Percentiles rank a stretch among this genome's conserved stretches.
These are phyloP conservation scores for Heliconius erato DNA, from an alignment of 2,888 invertebrate species.

Conservation along the genomic window DNA sequence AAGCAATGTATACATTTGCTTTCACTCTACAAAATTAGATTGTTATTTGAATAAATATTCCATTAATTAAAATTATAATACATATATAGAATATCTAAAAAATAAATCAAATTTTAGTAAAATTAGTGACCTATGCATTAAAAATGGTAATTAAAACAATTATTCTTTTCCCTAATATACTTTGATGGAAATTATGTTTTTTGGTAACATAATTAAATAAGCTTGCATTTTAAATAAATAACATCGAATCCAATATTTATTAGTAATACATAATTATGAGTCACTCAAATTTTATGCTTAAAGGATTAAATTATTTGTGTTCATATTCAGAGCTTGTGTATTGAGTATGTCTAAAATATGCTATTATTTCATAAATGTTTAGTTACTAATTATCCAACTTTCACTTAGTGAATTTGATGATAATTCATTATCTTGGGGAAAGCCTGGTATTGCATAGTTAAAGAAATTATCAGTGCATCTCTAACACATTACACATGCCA, in stretches of 20 bases:
- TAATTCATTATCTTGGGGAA: slow-evolving; percentile 56
- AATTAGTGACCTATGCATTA: neutral
- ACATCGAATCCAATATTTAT: neutral
- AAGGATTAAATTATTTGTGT: too few species aligned
- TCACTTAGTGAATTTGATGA: slow-evolving; percentile 55
- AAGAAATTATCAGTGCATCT: slow-evolving; percentile 74
- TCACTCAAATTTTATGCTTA: slow-evolving; percentile 1
- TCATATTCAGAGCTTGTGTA: slow-evolving; percentile 1
- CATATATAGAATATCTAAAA: neutral
- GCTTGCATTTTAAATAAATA: neutral
- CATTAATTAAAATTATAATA: neutral
- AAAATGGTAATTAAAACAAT: neutral
- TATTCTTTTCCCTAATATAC: neutral
- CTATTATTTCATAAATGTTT: slow-evolving; percentile 31
- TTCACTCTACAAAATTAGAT: neutral
- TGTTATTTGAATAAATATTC: neutral
- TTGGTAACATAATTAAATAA: neutral
- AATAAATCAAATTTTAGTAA: neutral
- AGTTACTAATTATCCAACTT: slow-evolving; percentile 50
- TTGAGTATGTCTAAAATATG: slow-evolving; percentile 15
- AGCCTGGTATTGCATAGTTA: slow-evolving; percentile 55
- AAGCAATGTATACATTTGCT: neutral
- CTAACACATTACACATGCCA: slow-evolving; percentile 55
- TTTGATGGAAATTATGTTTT: neutral
- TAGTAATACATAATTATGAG: neutral